A percentile compares a stretch with the other conserved stretches of the same genome.
phyloP scores from a whole-genome alignment of 2,888 invertebrate genomes.

The Andrena haemorrhoa region DNA sequence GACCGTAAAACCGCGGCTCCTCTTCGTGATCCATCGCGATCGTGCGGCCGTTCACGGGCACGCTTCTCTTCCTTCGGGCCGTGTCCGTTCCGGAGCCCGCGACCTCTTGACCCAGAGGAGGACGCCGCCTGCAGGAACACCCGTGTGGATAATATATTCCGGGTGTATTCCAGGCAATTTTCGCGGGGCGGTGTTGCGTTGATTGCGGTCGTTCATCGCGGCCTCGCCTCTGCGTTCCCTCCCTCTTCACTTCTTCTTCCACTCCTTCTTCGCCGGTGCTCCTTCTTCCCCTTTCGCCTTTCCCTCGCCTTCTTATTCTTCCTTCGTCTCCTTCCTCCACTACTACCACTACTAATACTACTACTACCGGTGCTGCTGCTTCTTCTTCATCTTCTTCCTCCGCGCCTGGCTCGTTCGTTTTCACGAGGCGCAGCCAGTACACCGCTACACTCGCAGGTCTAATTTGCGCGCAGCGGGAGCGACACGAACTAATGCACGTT shows the following conservation, averaged over 20 bases:
- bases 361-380: slow-evolving; percentile 23
- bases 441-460: slow-evolving; percentile 76
- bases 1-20: slow-evolving; percentile 35
- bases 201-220: slow-evolving; percentile 83
- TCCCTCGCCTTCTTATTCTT: slow-evolving; percentile 15
- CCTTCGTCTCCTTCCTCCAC: slow-evolving; percentile 1
- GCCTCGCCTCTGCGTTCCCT: slow-evolving; percentile 70
- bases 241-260: slow-evolving; percentile 27
- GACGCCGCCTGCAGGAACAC: slow-evolving; percentile 72
- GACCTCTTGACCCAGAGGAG: slow-evolving; percentile 72
- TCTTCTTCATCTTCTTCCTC: slow-evolving; percentile 37
- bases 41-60: slow-evolving; percentile 69
- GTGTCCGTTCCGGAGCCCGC: slow-evolving; percentile 66
- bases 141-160: slow-evolving; percentile 81
- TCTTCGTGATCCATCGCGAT: slow-evolving; percentile 63
- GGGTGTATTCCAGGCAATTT: slow-evolving; percentile 80
- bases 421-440: slow-evolving; percentile 62
- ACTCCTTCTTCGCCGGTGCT: slow-evolving; percentile 21
- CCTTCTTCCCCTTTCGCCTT: slow-evolving; percentile 16
- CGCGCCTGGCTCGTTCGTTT: slow-evolving; percentile 22
- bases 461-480: slow-evolving; percentile 84
- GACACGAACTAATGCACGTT: slow-evolving; percentile 83
- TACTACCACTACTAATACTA: slow-evolving; percentile 1
- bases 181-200: slow-evolving; percentile 82
- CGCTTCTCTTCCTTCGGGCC: slow-evolving; percentile 73